Percentiles rank a stretch among this genome's conserved stretches.
These are phyloP conservation scores for Epicampocera succincta DNA, from an alignment of 2,888 invertebrate species.

Conservation along the genomic window DNA sequence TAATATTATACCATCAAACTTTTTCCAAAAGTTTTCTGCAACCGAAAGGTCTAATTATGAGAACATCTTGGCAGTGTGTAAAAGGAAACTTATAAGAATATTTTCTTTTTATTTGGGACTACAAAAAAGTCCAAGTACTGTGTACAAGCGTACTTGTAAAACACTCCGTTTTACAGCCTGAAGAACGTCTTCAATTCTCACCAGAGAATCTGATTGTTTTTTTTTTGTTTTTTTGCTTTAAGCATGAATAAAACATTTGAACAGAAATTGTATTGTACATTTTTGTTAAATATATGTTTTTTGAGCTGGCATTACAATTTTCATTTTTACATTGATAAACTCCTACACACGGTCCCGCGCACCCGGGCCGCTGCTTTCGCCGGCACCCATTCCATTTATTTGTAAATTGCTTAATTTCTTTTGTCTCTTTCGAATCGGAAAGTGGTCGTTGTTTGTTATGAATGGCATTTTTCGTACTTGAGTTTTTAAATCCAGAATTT, in stretches of 20 bases:
- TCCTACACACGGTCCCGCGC: not conserved
- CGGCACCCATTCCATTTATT: conserved; percentile 2
- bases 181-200: conserved; percentile 13
- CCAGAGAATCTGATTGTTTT: not conserved
- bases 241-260: conserved; percentile 13
- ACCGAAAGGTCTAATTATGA: too few species aligned
- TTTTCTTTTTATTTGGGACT: not conserved
- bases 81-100: too few species aligned
- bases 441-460: conserved; percentile 4
- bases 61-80: too few species aligned
- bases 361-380: not conserved
- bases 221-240: not conserved
- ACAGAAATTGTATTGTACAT: conserved; percentile 32
- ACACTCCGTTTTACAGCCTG: not conserved
- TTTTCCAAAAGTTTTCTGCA: too few species aligned
- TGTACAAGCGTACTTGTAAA: not conserved
- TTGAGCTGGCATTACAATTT: not conserved
- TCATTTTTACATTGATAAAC: conserved; percentile 4
- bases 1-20: too few species aligned
- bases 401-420: conserved; percentile 43
- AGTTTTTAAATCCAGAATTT: conserved; percentile 36
- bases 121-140: too few species aligned
- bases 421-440: conserved; percentile 44
- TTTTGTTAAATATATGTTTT: conserved; percentile 13
- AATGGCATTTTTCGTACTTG: conserved; percentile 33